These are phyloP conservation scores for Protonemura montana DNA, from an alignment of 2,888 invertebrate species.

Conservation along the genomic window DNA sequence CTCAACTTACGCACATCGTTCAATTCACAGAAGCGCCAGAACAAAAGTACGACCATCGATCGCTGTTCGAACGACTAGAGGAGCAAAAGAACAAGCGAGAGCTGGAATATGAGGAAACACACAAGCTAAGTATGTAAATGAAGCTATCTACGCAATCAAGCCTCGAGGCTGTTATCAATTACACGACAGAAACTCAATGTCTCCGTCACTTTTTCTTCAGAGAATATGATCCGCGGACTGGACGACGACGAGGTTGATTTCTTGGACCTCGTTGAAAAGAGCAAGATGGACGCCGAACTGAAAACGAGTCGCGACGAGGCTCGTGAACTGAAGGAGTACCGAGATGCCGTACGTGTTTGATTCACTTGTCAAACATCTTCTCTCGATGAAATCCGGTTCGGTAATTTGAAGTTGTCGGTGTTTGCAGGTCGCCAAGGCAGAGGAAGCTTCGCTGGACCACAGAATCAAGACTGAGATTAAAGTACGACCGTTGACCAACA, in stretches of 20 bases:
- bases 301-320: constrained; percentile 85
- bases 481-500: constrained; percentile 53
- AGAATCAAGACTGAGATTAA: constrained; percentile 70
- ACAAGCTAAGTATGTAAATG: constrained; percentile 83
- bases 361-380: no score
- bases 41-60: constrained; percentile 80
- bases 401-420: no score
- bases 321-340: constrained; percentile 83
- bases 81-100: constrained; percentile 92
- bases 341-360: constrained; percentile 63
- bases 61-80: constrained; percentile 90
- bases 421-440: constrained; percentile 64
- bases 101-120: constrained; percentile 93
- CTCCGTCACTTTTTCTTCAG: constrained; percentile 57
- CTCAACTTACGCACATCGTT: neutral
- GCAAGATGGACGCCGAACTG: constrained; percentile 84
- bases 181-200: constrained; percentile 13
- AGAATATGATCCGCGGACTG: constrained; percentile 72
- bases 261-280: constrained; percentile 86
- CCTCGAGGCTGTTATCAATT: constrained; percentile 18
- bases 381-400: no score
- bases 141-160: neutral
- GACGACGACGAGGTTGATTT: constrained; percentile 98
- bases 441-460: constrained; percentile 72
- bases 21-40: constrained; percentile 81